These are phyloP conservation scores for Bembecia ichneumoniformis DNA, from an alignment of 2,888 invertebrate species.

Conservation along the genomic window DNA sequence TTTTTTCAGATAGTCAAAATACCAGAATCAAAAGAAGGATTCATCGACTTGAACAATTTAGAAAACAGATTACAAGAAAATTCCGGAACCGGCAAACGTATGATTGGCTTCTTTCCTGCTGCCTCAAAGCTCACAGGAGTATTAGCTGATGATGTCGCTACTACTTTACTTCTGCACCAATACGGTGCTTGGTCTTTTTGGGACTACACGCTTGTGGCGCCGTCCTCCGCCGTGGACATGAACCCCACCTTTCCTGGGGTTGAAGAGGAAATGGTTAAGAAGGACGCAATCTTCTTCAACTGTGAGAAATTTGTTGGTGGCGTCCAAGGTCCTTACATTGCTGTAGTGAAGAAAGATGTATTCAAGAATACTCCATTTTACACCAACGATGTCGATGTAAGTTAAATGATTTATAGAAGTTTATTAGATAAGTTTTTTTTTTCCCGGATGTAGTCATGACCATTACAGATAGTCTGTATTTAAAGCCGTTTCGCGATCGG, in stretches of 20 bases:
- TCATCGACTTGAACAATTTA: conserved; percentile 83
- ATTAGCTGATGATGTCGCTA: conserved; percentile 85
- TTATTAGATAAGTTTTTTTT: neutral
- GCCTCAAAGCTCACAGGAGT: conserved; percentile 92
- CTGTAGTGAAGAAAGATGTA: conserved; percentile 66
- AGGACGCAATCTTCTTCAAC: conserved; percentile 91
- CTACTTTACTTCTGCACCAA: conserved; percentile 84
- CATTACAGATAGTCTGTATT: too few species aligned
- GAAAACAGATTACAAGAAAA: conserved; percentile 78
- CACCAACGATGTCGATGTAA: conserved; percentile 62
- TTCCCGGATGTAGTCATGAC: too few species aligned
- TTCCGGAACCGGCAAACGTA: conserved; percentile 72
- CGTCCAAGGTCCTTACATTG: conserved; percentile 84
- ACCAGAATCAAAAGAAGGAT: conserved; percentile 83
- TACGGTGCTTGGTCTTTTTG: conserved; percentile 89
- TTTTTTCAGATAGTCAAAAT: conserved; percentile 80
- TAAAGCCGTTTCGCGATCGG: too few species aligned
- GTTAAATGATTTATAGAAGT: conserved; percentile 6
- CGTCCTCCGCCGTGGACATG: conserved; percentile 85
- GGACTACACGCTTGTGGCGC: conserved; percentile 91
- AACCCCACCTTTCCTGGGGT: conserved; percentile 81
- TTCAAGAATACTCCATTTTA: conserved; percentile 53
- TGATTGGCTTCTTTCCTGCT: conserved; percentile 89
- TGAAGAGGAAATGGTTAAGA: conserved; percentile 80
- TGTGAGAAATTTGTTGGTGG: conserved; percentile 94